These are phyloP conservation scores for Sepioteuthis lessoniana DNA, from an alignment of 2,888 invertebrate species.

Conservation along the genomic window DNA sequence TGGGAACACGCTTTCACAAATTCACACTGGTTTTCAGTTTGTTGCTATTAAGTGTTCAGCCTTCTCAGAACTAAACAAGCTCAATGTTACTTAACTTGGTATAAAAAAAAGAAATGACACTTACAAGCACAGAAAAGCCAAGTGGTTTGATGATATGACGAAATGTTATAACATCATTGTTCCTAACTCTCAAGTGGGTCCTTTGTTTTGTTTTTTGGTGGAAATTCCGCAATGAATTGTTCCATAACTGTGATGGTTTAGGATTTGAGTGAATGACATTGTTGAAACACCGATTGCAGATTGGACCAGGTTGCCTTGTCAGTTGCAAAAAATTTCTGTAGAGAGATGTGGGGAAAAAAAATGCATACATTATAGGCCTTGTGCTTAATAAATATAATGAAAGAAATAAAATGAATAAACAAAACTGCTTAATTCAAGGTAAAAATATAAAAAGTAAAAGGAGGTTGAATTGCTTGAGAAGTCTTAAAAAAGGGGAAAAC, in stretches of 20 bases:
- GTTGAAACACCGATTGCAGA: not conserved
- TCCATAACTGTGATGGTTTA: slow-evolving; percentile 33
- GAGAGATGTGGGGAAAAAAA: not conserved
- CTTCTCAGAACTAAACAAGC: too few relatives aligned
- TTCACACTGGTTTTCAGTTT: too few relatives aligned
- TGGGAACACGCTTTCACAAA: too few relatives aligned
- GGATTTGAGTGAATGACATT: not conserved
- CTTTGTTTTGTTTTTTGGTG: not conserved
- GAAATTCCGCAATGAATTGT: slow-evolving; percentile 24
- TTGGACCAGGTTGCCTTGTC: not conserved
- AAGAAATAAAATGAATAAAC: too few relatives aligned
- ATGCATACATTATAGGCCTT: not conserved
- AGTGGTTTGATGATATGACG: slow-evolving; percentile 25
- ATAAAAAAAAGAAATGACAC: not conserved
- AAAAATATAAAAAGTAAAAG: too few relatives aligned
- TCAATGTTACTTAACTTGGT: too few relatives aligned
- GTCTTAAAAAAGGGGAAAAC: too few relatives aligned
- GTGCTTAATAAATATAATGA: not conserved
- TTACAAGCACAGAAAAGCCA: slow-evolving; percentile 11
- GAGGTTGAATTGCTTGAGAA: too few relatives aligned
- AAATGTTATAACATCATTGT: not conserved
- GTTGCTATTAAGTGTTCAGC: too few relatives aligned
- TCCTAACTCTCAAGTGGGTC: not conserved
- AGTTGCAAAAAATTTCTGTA: not conserved
- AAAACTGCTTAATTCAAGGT: too few relatives aligned